Percentiles rank a stretch among this genome's conserved stretches.
These are phyloP conservation scores for Trachurus trachurus DNA, from an alignment of 2,797 vertebrate species.

Conservation along the genomic window DNA sequence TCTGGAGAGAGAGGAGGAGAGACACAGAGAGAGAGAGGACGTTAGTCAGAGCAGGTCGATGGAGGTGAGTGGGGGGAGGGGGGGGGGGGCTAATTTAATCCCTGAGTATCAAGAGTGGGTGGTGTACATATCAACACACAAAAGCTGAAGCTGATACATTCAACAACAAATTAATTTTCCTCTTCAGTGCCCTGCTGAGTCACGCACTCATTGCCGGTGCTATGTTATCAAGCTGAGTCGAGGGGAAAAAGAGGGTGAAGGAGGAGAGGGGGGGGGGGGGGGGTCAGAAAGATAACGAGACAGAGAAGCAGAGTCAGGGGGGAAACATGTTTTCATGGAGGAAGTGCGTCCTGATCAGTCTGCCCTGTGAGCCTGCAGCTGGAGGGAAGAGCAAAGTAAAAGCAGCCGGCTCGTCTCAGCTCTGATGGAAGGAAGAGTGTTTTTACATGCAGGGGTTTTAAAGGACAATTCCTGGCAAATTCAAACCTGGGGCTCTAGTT, in stretches of 20 bases:
- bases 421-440: conserved; percentile 16
- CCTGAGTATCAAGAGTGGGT: neutral
- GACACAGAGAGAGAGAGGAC: neutral
- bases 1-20: conserved; percentile 80
- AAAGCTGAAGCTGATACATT: neutral
- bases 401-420: conserved; percentile 20
- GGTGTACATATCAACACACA: conserved; percentile 16
- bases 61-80: neutral
- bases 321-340: conserved; percentile 28
- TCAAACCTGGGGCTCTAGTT: too few relatives aligned
- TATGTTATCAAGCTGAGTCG: conserved; percentile 37
- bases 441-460: conserved; percentile 40
- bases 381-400: conserved; percentile 6
- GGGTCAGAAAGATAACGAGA: conserved; percentile 24
- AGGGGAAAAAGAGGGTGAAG: neutral
- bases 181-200: conserved; percentile 36
- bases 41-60: neutral
- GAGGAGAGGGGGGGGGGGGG: conserved; percentile 18
- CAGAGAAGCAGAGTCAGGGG: neutral
- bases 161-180: conserved; percentile 10
- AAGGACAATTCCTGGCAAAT: too few relatives aligned
- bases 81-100: neutral
- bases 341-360: conserved; percentile 23
- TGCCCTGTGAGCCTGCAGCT: conserved; percentile 10
- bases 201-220: conserved; percentile 26